Evolutionary conservation across 2,113 vertebrate genomes (phyloP).

Genomic region (Plecturocebus donacophilus): DNA sequence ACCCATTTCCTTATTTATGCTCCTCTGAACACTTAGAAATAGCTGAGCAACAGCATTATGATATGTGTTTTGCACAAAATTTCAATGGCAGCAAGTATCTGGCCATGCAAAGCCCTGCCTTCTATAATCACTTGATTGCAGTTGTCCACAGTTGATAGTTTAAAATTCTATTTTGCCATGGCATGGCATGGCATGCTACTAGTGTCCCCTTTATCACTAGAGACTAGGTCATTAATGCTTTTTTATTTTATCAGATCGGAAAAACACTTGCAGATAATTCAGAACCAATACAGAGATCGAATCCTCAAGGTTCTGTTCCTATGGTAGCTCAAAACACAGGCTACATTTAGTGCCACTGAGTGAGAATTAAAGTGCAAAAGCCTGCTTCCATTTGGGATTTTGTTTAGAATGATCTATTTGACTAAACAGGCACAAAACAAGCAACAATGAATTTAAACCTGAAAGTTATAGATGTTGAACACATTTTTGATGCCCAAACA

Average conservation of each 20-base stretch:
- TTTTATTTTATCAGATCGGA: not conserved
- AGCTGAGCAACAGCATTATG: not conserved
- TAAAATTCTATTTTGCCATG: not conserved
- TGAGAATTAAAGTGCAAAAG: not conserved
- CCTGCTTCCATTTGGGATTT: slow-evolving; percentile 5
- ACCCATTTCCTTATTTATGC: not conserved
- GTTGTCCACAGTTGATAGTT: not conserved
- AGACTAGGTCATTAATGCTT: not conserved
- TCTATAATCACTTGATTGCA: not conserved
- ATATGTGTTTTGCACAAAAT: not conserved
- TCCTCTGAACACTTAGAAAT: not conserved
- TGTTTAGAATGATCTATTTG: not conserved
- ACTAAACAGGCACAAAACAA: not conserved
- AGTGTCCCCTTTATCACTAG: not conserved
- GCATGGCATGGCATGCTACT: not conserved
- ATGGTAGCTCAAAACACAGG: not conserved
- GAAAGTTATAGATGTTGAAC: not conserved
- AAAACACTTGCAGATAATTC: not conserved
- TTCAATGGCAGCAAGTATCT: not conserved
- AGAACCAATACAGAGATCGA: not conserved
- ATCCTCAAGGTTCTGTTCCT: not conserved
- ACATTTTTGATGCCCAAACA: not conserved
- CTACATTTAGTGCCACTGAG: not conserved
- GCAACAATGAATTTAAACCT: not conserved
- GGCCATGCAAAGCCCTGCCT: not conserved